Evolutionary conservation across 2,888 invertebrate genomes (phyloP), one percentile per base, ranked within the genome.

Genomic region (Thera britannica): DNA sequence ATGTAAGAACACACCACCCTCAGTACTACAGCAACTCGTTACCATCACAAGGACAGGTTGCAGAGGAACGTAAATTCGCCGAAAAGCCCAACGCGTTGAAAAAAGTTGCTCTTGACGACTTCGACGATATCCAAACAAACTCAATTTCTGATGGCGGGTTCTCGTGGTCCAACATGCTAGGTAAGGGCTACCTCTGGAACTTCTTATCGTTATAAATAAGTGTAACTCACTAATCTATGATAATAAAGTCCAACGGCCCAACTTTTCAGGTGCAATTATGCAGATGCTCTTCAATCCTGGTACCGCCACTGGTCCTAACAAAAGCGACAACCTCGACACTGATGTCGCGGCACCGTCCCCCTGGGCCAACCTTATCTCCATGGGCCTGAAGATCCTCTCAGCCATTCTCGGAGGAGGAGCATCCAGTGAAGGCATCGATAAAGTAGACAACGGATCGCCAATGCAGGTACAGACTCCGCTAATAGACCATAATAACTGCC

Each of bases 41-140:
- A 71, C 90, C 79, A 62, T 82, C 83, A 41, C 85, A 83, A 67
- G 87, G 86, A 86, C 81, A 92, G 90, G 71, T 92, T 82, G 83
- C 92, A 78, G 84, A 96, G 77, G 96, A 96, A 70, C 94, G 98
- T 72, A 98, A 98, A 93, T 98, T 97, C 86, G 97, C 97, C 0
- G 97, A 97, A 84, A 98, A 98, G 86, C 96, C 98, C 11, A 98
- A 98, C 84, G 96, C 97, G 12, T 95, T 97, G 81, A 98, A 98
- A 92, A 98, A 98, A 91, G 97, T 97, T 3, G 96, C 96, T 2
- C 87, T 96, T 46, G 97, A 97, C 79, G 97, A 97, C 83, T 88
- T 97, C 72, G 97, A 97, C 77, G 97, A 97, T 77, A 95, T 97
- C 73, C 96, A 96, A 84, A 96, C 96, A 72, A 98, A 97, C 90